Conservation (phyloP, 2,888 invertebrate genomes). For the Amphipoea oculea region DNA sequence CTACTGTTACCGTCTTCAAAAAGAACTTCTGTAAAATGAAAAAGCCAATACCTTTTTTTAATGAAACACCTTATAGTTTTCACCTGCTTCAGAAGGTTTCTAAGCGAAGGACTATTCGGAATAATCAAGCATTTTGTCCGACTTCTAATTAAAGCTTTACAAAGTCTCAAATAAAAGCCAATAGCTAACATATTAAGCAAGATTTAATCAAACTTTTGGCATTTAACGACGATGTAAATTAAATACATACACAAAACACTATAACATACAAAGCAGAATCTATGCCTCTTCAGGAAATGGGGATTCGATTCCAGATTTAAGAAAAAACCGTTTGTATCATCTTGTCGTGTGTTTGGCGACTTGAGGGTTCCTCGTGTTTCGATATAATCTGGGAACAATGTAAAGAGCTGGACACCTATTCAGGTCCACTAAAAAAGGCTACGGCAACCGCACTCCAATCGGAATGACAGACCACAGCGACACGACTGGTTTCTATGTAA, state of each 20-base stretch:
- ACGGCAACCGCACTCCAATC: not conserved
- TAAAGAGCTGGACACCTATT: not conserved
- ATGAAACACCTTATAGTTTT: not conserved
- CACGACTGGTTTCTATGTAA: not conserved
- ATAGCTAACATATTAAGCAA: slow-evolving; percentile 5
- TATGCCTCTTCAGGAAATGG: not conserved
- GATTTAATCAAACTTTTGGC: slow-evolving; percentile 1
- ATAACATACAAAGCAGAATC: slow-evolving; percentile 21
- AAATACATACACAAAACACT: slow-evolving; percentile 20
- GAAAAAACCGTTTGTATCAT: not conserved
- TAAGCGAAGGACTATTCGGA: not conserved
- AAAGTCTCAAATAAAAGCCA: slow-evolving; percentile 14
- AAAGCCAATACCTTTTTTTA: not conserved
- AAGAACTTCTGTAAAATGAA: not conserved
- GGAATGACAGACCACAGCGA: not conserved
- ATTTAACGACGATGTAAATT: not conserved
- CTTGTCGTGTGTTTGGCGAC: not conserved
- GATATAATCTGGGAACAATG: slow-evolving; percentile 13
- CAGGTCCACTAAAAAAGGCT: not conserved
- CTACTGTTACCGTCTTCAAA: not conserved
- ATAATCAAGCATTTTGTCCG: not conserved
- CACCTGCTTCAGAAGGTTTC: not conserved
- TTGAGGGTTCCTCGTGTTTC: slow-evolving; percentile 3
- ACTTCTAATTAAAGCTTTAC: not conserved
- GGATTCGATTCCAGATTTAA: not conserved